These are phyloP conservation scores for Cardiocondyla obscurior DNA, from an alignment of 1,140 invertebrate genomes.

Conservation along the genomic window DNA sequence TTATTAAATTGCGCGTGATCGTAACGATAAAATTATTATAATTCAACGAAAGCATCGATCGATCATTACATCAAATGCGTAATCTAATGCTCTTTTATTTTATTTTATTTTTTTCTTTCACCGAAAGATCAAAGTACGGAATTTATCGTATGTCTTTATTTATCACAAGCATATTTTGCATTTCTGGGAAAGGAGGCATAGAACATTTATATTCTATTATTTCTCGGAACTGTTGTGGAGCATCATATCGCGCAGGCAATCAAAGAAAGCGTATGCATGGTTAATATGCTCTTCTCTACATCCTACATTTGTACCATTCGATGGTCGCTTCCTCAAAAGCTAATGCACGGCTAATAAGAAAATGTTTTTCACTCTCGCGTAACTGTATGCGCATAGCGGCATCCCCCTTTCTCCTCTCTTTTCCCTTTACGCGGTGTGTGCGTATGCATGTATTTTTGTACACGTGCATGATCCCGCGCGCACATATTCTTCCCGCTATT, in stretches of 20 bases:
- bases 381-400: background rate
- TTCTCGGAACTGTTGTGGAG: background rate
- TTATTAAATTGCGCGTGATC: no score
- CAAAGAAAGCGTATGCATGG: background rate
- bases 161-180: background rate
- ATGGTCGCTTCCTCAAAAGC: background rate
- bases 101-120: background rate
- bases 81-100: no score
- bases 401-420: background rate
- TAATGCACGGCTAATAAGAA: slow-evolving; percentile 7
- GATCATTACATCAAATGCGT: background rate
- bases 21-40: no score
- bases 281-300: background rate
- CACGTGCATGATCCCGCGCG: background rate
- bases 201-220: slow-evolving; percentile 39
- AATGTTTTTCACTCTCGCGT: background rate
- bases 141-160: background rate
- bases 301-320: background rate
- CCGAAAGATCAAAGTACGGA: background rate
- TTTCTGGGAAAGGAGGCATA: slow-evolving; percentile 1
- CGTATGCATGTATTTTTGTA: background rate
- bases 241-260: slow-evolving; percentile 2
- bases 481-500: slow-evolving; percentile 32
- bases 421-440: background rate
- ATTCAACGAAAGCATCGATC: background rate